Conservation (phyloP, 2,113 vertebrate genomes). For the Prionailurus bengalensis region DNA sequence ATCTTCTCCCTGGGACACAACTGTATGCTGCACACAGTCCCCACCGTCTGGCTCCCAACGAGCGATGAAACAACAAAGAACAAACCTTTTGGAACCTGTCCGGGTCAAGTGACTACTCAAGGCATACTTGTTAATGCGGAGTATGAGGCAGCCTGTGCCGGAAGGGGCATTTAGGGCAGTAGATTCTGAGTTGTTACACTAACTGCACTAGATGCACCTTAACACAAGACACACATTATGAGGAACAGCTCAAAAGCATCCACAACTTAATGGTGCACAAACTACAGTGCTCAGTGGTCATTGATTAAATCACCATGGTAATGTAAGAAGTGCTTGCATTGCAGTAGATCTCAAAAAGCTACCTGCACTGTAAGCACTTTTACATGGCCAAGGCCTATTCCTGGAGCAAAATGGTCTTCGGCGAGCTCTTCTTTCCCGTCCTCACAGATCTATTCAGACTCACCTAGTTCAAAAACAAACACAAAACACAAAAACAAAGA, state of each 20-base stretch:
- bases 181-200: constrained; percentile 96
- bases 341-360: constrained; percentile 90
- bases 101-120: background rate
- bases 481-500: background rate
- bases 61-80: background rate
- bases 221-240: constrained; percentile 90
- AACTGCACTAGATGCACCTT: constrained; percentile 99
- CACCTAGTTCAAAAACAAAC: constrained; percentile 61
- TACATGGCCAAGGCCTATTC: constrained; percentile 88
- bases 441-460: constrained; percentile 33
- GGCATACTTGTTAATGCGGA: constrained; percentile 32
- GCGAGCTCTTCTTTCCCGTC: constrained; percentile 9
- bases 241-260: background rate
- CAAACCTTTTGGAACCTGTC: constrained; percentile 35
- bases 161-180: constrained; percentile 99
- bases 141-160: constrained; percentile 92
- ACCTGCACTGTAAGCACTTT: constrained; percentile 96
- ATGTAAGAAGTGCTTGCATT: constrained; percentile 92
- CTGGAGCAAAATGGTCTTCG: constrained; percentile 46
- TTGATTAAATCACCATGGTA: constrained; percentile 84
- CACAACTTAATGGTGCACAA: constrained; percentile 47
- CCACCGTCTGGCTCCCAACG: background rate
- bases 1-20: constrained; percentile 21
- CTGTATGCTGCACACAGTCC: background rate
- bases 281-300: background rate